phyloP scores from a whole-genome alignment of 1,140 invertebrate species.

The Sminthurinus signatus region DNA sequence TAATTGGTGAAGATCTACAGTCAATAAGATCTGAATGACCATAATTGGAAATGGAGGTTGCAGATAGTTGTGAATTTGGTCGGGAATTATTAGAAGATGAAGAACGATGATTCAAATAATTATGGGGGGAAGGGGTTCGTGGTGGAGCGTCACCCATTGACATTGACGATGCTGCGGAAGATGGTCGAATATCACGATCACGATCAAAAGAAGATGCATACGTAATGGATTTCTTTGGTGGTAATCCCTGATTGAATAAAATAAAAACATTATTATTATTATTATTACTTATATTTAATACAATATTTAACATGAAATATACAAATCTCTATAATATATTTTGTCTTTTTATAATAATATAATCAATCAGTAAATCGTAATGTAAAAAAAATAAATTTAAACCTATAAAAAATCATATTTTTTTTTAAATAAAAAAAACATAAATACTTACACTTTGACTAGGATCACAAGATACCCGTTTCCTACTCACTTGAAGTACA shows the following conservation, averaged over 20 bases:
- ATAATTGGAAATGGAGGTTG: no score
- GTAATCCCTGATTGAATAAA: not conserved
- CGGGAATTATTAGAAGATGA: not conserved
- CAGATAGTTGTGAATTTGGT: not conserved
- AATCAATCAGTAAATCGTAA: no score
- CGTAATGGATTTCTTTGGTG: not conserved
- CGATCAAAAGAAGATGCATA: not conserved
- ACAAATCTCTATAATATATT: no score
- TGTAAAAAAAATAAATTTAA: no score
- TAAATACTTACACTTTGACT: slow-evolving; percentile 23
- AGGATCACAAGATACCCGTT: slow-evolving; percentile 31
- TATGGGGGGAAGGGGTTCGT: slow-evolving; percentile 32
- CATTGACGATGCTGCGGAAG: no score
- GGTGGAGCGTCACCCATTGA: no score
- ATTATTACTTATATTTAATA: not conserved
- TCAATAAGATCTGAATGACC: not conserved
- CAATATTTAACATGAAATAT: not conserved
- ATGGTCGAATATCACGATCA: no score
- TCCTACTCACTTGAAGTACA: slow-evolving; percentile 36
- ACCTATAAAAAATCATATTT: no score
- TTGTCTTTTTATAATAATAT: no score
- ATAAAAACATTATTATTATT: not conserved
- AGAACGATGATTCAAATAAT: slow-evolving; percentile 6
- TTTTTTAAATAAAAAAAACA: no score
- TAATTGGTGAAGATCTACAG: not conserved